Conservation (phyloP, 2,113 vertebrate species). For the Barbus barbus region DNA sequence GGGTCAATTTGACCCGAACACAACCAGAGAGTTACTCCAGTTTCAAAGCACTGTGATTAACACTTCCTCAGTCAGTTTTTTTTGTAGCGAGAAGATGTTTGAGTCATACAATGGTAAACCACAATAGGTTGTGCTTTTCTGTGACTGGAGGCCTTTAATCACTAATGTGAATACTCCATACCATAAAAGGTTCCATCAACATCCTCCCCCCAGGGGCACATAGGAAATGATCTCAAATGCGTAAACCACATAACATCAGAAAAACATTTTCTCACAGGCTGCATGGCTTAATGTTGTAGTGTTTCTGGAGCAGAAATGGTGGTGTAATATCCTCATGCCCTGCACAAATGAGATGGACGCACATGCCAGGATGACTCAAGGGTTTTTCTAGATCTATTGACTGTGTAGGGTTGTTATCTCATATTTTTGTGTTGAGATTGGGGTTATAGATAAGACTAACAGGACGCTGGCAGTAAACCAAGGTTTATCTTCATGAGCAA, state of each 20-base stretch:
- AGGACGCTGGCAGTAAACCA: not conserved
- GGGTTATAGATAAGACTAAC: not conserved
- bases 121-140: not conserved
- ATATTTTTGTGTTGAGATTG: not conserved
- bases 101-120: constrained; percentile 30
- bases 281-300: not conserved
- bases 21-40: no score
- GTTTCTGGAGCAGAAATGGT: not conserved
- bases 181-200: not conserved
- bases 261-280: not conserved
- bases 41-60: not conserved
- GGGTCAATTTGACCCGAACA: no score
- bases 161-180: not conserved
- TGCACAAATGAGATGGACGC: not conserved
- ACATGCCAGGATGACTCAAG: not conserved
- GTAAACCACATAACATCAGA: constrained; percentile 5
- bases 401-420: not conserved
- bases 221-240: not conserved
- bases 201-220: not conserved
- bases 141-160: constrained; percentile 1
- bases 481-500: not conserved
- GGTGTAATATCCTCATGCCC: not conserved
- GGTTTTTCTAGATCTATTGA: not conserved
- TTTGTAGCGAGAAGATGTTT: not conserved
- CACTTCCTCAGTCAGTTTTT: not conserved